phyloP scores from a whole-genome alignment of 64 coral and sea anemone genomes.

The Astreopora myriophthalma region DNA sequence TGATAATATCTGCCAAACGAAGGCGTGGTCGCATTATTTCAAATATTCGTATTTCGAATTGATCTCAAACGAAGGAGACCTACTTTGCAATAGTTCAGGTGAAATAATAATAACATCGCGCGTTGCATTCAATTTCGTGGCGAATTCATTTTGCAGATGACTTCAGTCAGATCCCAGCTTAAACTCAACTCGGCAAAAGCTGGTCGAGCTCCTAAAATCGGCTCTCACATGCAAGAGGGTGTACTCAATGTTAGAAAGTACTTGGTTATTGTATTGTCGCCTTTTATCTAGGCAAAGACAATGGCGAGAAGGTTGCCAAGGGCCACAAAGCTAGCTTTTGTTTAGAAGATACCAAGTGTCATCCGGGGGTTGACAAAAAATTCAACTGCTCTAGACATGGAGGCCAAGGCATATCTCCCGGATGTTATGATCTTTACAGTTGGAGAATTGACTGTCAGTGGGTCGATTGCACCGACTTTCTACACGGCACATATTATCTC shows the following conservation, averaged over 20 bases:
- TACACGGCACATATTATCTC: slow-evolving; percentile 30
- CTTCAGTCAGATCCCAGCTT: too few relatives aligned
- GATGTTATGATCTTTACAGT: slow-evolving; percentile 92
- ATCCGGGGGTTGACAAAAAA: slow-evolving; percentile 51
- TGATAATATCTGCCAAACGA: too few relatives aligned
- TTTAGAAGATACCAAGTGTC: slow-evolving; percentile 89
- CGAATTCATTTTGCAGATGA: too few relatives aligned
- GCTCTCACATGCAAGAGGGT: not conserved
- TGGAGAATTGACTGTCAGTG: slow-evolving; percentile 97
- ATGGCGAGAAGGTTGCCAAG: slow-evolving; percentile 64
- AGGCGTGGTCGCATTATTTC: too few relatives aligned
- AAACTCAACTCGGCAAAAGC: too few relatives aligned
- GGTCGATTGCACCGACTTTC: slow-evolving; percentile 83
- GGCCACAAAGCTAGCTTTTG: slow-evolving; percentile 99
- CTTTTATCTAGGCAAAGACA: not conserved
- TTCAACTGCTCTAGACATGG: slow-evolving; percentile 89
- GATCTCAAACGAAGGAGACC: too few relatives aligned
- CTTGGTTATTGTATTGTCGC: not conserved
- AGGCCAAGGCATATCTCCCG: slow-evolving; percentile 79
- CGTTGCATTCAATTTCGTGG: too few relatives aligned
- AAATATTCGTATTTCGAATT: too few relatives aligned
- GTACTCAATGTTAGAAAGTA: not conserved
- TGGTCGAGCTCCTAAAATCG: too few relatives aligned
- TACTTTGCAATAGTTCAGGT: too few relatives aligned
- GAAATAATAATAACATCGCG: too few relatives aligned